Conservation (phyloP, 1,140 invertebrate species). For the Aphelenchoides besseyi region DNA sequence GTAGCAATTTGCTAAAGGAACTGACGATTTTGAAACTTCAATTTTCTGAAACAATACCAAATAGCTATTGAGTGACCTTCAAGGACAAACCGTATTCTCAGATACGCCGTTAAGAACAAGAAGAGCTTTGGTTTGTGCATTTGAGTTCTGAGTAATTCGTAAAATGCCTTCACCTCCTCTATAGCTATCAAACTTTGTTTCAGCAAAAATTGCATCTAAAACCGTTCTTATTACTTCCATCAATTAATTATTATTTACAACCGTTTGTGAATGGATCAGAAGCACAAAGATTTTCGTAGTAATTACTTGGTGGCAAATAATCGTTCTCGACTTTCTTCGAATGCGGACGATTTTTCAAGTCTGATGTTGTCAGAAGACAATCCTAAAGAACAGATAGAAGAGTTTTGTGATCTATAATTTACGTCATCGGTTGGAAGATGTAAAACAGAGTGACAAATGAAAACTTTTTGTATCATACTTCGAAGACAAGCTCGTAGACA, state of each 20-base stretch:
- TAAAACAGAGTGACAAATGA: conserved; percentile 29
- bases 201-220: conserved; percentile 28
- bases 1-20: conserved; percentile 23
- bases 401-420: conserved; percentile 17
- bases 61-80: not conserved
- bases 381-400: conserved; percentile 16
- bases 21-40: not conserved
- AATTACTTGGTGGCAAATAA: conserved; percentile 35
- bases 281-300: conserved; percentile 39
- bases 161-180: conserved; percentile 31
- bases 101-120: conserved; percentile 22
- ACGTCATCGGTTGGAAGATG: conserved; percentile 36
- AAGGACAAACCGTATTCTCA: conserved; percentile 13
- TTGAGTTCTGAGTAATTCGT: conserved; percentile 27
- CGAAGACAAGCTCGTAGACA: conserved; percentile 30
- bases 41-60: not conserved
- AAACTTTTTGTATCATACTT: conserved; percentile 23
- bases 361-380: conserved; percentile 32
- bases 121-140: conserved; percentile 17
- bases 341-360: conserved; percentile 21
- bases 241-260: not conserved
- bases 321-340: conserved; percentile 32
- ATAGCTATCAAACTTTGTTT: conserved; percentile 35
- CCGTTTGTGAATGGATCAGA: not conserved
- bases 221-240: not conserved